These are phyloP conservation scores for Caenorhabditis sp. DNA, from an alignment of 2,888 invertebrate genomes.

Conservation along the genomic window DNA sequence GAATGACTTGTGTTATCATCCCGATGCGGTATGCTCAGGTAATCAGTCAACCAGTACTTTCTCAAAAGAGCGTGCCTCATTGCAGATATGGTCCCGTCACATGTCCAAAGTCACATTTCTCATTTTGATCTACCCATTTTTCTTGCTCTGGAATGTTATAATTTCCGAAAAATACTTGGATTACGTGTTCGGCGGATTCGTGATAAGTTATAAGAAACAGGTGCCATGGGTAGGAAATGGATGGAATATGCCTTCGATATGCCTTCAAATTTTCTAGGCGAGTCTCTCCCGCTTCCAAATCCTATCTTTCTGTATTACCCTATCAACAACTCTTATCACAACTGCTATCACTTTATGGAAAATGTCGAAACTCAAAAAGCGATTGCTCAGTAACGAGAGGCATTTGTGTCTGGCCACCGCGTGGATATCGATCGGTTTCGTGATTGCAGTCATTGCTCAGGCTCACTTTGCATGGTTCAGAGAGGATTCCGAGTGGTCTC, in stretches of 20 bases:
- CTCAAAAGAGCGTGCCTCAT: too few relatives aligned
- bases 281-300: conserved; percentile 20
- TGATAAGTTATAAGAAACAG: conserved; percentile 21
- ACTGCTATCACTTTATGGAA: conserved; percentile 24
- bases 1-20: conserved; percentile 25
- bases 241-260: too few relatives aligned
- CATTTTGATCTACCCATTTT: conserved; percentile 33
- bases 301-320: conserved; percentile 27
- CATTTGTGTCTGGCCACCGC: conserved; percentile 30
- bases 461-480: conserved; percentile 38
- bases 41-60: not conserved
- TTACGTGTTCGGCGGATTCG: conserved; percentile 41
- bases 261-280: too few relatives aligned
- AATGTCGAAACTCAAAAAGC: conserved; percentile 40
- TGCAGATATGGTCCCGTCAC: conserved; percentile 19
- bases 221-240: conserved; percentile 44
- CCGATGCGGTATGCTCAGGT: conserved; percentile 19
- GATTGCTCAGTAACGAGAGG: conserved; percentile 12
- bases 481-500: conserved; percentile 22
- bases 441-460: conserved; percentile 20
- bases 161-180: conserved; percentile 30
- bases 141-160: conserved; percentile 35
- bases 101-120: conserved; percentile 14
- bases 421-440: conserved; percentile 25
- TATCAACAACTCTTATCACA: conserved; percentile 12